These are phyloP conservation scores for Speoplatyrhinus poulsoni DNA, from an alignment of 2,113 vertebrate genomes.

Conservation along the genomic window DNA sequence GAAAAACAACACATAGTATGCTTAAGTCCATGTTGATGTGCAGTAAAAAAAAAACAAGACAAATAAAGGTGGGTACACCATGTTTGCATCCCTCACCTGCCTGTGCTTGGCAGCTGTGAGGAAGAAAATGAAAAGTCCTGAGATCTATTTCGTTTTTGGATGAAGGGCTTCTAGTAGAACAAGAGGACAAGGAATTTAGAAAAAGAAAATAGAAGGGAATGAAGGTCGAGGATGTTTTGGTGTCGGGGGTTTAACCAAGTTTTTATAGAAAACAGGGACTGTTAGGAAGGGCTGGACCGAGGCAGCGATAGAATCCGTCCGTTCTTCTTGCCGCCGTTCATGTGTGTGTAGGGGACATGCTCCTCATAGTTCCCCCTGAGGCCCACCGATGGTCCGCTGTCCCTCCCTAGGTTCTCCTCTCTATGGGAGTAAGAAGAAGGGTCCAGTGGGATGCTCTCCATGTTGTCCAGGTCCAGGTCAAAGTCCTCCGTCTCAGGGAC, in stretches of 20 bases:
- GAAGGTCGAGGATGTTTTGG: neutral
- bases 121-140: conserved; percentile 84
- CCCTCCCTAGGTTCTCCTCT: conserved; percentile 83
- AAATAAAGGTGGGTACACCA: conserved; percentile 30
- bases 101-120: conserved; percentile 76
- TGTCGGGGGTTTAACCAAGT: conserved; percentile 31
- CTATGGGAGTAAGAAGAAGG: conserved; percentile 87
- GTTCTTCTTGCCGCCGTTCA: conserved; percentile 98
- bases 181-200: conserved; percentile 36
- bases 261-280: conserved; percentile 55
- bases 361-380: conserved; percentile 91
- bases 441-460: conserved; percentile 97
- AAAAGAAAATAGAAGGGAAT: neutral
- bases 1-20: conserved; percentile 53
- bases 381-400: conserved; percentile 83
- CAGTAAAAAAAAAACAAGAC: conserved; percentile 22
- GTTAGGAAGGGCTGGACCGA: conserved; percentile 93
- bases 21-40: conserved; percentile 51
- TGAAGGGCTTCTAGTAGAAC: conserved; percentile 70
- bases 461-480: conserved; percentile 96
- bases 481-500: conserved; percentile 90
- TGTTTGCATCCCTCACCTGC: conserved; percentile 69
- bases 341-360: conserved; percentile 93
- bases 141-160: conserved; percentile 80
- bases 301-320: conserved; percentile 91